Evolutionary conservation across 2,797 vertebrate species (phyloP).

Genomic region (Cirrhinus mrigala): DNA sequence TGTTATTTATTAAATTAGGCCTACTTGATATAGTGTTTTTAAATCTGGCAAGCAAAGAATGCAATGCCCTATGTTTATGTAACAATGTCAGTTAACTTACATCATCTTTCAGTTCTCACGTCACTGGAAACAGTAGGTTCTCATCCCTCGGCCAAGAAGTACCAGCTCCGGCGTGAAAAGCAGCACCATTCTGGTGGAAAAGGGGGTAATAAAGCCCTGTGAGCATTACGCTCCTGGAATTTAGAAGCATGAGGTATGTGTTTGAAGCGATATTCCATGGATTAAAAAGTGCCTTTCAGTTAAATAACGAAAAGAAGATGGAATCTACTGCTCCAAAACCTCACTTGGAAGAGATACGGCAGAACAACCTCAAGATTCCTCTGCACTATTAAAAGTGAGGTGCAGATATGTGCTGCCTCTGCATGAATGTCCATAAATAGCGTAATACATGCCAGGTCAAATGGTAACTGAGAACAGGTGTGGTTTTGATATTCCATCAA

Average conservation of each 20-base stretch:
- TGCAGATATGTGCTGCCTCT: slow-evolving; percentile 22
- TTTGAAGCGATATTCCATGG: slow-evolving; percentile 66
- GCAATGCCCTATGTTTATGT: background rate
- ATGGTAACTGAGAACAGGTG: slow-evolving; percentile 15
- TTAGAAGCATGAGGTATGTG: slow-evolving; percentile 57
- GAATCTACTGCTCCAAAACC: slow-evolving; percentile 50
- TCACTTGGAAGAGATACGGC: slow-evolving; percentile 47
- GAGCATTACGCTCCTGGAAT: slow-evolving; percentile 63
- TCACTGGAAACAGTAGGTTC: background rate
- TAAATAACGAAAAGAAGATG: slow-evolving; percentile 47
- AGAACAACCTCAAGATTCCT: slow-evolving; percentile 41
- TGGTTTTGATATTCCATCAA: background rate
- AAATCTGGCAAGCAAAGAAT: background rate
- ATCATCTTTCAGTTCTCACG: background rate
- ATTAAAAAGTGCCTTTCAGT: slow-evolving; percentile 51
- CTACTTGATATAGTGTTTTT: background rate
- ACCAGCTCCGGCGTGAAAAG: slow-evolving; percentile 4
- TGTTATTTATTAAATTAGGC: background rate
- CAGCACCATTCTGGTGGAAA: background rate
- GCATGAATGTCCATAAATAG: slow-evolving; percentile 31
- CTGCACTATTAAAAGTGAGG: slow-evolving; percentile 18
- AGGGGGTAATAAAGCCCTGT: slow-evolving; percentile 43
- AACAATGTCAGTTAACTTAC: background rate
- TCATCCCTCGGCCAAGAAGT: background rate
- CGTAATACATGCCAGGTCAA: background rate